These are phyloP conservation scores for Thereva unica DNA, from an alignment of 2,888 invertebrate genomes.

Conservation along the genomic window DNA sequence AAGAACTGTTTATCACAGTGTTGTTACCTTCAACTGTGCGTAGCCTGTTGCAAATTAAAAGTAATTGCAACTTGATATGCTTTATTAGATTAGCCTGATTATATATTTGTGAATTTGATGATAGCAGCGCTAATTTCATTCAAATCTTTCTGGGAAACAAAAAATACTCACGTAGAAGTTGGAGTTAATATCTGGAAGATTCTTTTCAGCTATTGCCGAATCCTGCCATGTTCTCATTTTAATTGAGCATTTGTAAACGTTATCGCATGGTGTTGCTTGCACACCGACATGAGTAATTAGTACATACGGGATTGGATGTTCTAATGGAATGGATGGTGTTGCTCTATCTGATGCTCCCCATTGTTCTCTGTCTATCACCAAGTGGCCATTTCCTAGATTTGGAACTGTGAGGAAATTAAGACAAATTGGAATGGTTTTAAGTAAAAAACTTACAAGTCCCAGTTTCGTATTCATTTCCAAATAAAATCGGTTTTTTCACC, in stretches of 20 bases:
- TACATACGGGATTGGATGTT: conserved; percentile 58
- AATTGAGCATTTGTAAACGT: conserved; percentile 56
- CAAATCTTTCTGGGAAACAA: conserved; percentile 27
- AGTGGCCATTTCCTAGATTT: conserved; percentile 58
- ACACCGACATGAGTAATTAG: conserved; percentile 62
- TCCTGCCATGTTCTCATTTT: conserved; percentile 60
- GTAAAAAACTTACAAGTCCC: conserved; percentile 54
- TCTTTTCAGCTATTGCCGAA: conserved; percentile 56
- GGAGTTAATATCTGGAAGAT: conserved; percentile 58
- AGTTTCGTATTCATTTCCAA: conserved; percentile 55
- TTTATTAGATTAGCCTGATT: not conserved
- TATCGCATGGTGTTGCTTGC: conserved; percentile 54
- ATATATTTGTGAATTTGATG: not conserved
- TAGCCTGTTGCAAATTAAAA: not conserved
- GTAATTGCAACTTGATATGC: conserved; percentile 1
- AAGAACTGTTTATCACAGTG: not conserved
- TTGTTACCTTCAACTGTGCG: not conserved
- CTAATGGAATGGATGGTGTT: conserved; percentile 42
- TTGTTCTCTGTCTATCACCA: conserved; percentile 54
- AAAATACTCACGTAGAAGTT: conserved; percentile 55
- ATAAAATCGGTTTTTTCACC: conserved; percentile 47
- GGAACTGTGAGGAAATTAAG: conserved; percentile 49
- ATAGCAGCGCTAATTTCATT: not conserved
- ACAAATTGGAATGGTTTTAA: conserved; percentile 3
- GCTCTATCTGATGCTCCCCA: conserved; percentile 54